Conservation (phyloP, 2,113 vertebrate species). For the Pholis gunnellus region DNA sequence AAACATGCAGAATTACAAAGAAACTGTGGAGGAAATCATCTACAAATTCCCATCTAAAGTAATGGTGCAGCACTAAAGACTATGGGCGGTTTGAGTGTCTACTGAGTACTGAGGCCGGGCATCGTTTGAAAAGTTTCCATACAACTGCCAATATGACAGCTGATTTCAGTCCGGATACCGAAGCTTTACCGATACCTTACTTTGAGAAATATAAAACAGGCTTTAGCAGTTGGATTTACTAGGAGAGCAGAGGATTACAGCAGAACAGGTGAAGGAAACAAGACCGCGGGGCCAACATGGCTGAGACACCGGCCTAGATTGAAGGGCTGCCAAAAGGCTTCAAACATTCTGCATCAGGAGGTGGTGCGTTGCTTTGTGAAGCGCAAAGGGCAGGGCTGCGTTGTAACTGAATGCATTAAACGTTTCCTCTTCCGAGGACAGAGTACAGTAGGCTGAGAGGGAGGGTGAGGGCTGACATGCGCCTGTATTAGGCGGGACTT, state of each 20-base stretch:
- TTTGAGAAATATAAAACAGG: not conserved
- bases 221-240: constrained; percentile 22
- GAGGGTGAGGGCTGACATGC: not conserved
- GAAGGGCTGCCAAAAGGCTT: constrained; percentile 38
- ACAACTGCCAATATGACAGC: no score
- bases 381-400: not conserved
- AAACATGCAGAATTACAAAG: constrained; percentile 1
- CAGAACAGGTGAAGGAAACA: constrained; percentile 41
- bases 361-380: not conserved
- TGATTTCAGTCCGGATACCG: not conserved
- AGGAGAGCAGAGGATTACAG: constrained; percentile 54
- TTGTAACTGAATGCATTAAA: not conserved
- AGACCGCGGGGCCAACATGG: constrained; percentile 22
- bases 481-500: not conserved
- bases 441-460: not conserved
- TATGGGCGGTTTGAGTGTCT: not conserved
- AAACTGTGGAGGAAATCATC: not conserved
- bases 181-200: not conserved
- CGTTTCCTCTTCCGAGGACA: not conserved
- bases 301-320: constrained; percentile 39
- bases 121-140: not conserved
- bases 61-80: not conserved
- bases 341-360: constrained; percentile 14
- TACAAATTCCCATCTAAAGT: not conserved
- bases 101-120: not conserved